A percentile compares a stretch with the other conserved stretches of the same genome.
phyloP scores from a whole-genome alignment of 2,113 vertebrate species.

The Malaclemys terrapin region DNA sequence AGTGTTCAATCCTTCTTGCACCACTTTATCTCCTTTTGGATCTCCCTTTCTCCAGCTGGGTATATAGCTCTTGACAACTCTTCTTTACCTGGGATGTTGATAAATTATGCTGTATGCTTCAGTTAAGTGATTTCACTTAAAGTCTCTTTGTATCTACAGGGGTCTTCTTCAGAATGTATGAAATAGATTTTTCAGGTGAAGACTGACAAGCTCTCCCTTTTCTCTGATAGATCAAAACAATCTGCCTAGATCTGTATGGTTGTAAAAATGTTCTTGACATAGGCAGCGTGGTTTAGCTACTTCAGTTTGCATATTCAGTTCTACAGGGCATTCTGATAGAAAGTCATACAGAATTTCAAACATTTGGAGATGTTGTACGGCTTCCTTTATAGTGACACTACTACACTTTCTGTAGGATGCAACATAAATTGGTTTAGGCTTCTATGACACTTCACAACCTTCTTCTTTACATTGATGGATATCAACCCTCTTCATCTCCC shows the following conservation, averaged over 20 bases:
- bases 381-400: background rate
- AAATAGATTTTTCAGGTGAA: background rate
- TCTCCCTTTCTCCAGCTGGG: background rate
- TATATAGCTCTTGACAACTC: background rate
- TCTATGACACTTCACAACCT: background rate
- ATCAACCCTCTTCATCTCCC: background rate
- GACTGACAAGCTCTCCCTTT: background rate
- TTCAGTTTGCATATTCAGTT: background rate
- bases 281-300: background rate
- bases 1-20: background rate
- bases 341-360: background rate
- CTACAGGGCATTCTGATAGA: background rate
- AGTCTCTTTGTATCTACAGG: background rate
- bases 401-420: background rate
- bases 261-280: background rate
- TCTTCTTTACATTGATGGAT: background rate
- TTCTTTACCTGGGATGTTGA: background rate
- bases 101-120: background rate
- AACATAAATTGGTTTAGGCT: background rate
- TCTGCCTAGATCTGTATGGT: background rate
- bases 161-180: background rate
- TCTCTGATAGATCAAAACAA: background rate
- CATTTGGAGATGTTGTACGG: background rate
- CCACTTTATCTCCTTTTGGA: background rate
- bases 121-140: background rate